These are phyloP conservation scores for Elaeidobius kamerunicus DNA, from an alignment of 2,888 invertebrate species.

Conservation along the genomic window DNA sequence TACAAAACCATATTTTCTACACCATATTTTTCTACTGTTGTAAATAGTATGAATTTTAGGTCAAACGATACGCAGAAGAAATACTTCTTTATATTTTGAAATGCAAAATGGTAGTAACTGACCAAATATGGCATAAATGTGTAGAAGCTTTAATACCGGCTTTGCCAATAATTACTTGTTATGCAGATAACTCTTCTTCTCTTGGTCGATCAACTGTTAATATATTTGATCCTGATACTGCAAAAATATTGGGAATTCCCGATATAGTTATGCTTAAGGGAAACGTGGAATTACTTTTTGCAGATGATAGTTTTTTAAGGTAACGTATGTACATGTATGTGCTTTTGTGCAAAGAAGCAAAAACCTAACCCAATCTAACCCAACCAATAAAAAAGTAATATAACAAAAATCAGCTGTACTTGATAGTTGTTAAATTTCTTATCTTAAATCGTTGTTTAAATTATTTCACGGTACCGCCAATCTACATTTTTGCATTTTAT, in stretches of 20 bases:
- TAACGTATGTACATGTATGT: background rate
- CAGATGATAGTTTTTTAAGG: slow-evolving; percentile 44
- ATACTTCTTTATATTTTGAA: slow-evolving; percentile 62
- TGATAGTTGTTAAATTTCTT: background rate
- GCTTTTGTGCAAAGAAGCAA: background rate
- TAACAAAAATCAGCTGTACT: too few species aligned
- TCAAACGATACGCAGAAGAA: slow-evolving; percentile 57
- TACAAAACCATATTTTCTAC: background rate
- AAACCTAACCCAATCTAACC: too few species aligned
- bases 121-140: slow-evolving; percentile 60
- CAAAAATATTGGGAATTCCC: slow-evolving; percentile 57
- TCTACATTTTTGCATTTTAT: background rate
- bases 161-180: slow-evolving; percentile 60
- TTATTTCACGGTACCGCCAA: background rate
- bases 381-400: too few species aligned
- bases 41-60: slow-evolving; percentile 49
- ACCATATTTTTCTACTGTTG: too few species aligned
- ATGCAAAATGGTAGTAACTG: slow-evolving; percentile 60
- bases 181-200: slow-evolving; percentile 53
- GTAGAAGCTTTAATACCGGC: slow-evolving; percentile 59
- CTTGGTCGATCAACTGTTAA: slow-evolving; percentile 61
- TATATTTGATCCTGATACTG: slow-evolving; percentile 63
- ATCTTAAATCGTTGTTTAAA: background rate
- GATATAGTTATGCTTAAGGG: slow-evolving; percentile 54
- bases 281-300: slow-evolving; percentile 53